phyloP scores from a whole-genome alignment of 2,797 vertebrate genomes.

The Echiichthys vipera region DNA sequence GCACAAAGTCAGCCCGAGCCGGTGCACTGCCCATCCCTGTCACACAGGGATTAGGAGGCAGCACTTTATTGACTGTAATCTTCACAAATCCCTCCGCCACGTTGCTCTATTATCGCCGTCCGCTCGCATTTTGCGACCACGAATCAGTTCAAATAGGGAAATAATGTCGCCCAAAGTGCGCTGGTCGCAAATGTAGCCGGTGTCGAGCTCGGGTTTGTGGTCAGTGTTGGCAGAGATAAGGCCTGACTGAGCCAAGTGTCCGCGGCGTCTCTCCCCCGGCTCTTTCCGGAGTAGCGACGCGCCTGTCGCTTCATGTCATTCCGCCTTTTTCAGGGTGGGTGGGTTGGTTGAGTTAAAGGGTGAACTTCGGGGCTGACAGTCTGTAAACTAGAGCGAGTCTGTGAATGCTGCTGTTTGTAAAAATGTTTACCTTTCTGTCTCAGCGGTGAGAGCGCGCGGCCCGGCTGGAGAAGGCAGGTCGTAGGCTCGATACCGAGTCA shows the following conservation, averaged over 20 bases:
- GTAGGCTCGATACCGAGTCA: constrained; percentile 66
- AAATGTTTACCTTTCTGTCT: constrained; percentile 71
- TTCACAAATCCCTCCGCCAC: constrained; percentile 76
- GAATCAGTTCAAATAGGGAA: constrained; percentile 26
- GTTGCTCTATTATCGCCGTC: constrained; percentile 29
- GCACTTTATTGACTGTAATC: constrained; percentile 75
- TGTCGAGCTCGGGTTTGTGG: constrained; percentile 11
- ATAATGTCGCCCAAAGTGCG: constrained; percentile 17
- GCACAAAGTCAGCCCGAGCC: constrained; percentile 39
- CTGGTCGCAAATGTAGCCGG: not conserved
- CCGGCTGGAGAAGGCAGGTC: constrained; percentile 67
- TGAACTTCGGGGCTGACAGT: not conserved
- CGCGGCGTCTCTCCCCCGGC: constrained; percentile 20
- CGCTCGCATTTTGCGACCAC: constrained; percentile 20
- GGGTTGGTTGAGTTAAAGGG: not conserved
- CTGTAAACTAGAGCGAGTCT: constrained; percentile 26
- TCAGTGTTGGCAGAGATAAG: constrained; percentile 34
- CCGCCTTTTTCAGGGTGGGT: constrained; percentile 3
- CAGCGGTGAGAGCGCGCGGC: constrained; percentile 52
- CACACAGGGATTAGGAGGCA: constrained; percentile 72
- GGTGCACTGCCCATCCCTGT: constrained; percentile 63
- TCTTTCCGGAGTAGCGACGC: constrained; percentile 32
- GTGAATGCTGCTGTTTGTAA: constrained; percentile 11
- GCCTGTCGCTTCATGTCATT: constrained; percentile 39
- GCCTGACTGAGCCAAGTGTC: constrained; percentile 40